A percentile compares a stretch with the other conserved stretches of the same genome.
phyloP scores from a whole-genome alignment of 2,888 invertebrate species.

The Caenorhabditis sp. region DNA sequence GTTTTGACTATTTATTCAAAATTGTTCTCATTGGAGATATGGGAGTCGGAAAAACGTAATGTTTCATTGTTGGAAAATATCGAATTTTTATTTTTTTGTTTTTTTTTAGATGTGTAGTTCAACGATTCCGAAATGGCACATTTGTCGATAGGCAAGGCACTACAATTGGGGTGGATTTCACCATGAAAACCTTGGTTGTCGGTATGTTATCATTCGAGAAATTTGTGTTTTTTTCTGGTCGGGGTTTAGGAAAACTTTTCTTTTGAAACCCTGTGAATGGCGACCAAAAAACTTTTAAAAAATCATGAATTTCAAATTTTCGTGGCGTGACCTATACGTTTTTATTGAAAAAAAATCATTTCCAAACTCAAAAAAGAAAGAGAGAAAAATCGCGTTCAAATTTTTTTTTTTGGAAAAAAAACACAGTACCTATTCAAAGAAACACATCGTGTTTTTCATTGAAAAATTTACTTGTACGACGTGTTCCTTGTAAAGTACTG shows the following conservation, averaged over 20 bases:
- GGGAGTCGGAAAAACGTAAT: conserved; percentile 74
- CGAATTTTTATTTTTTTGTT: background rate
- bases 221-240: background rate
- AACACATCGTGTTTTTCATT: too few species aligned
- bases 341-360: too few species aligned
- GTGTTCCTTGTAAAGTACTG: too few species aligned
- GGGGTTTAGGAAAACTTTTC: background rate
- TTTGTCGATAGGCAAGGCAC: conserved; percentile 93
- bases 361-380: too few species aligned
- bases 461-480: too few species aligned
- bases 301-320: too few species aligned
- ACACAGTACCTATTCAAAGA: too few species aligned
- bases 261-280: too few species aligned
- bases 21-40: conserved; percentile 70
- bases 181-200: conserved; percentile 93
- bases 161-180: conserved; percentile 96
- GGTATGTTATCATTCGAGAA: conserved; percentile 72
- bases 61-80: conserved; percentile 71
- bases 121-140: conserved; percentile 92
- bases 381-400: too few species aligned
- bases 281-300: too few species aligned
- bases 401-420: too few species aligned
- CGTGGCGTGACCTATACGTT: too few species aligned
- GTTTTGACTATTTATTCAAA: conserved; percentile 77
- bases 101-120: conserved; percentile 81